phyloP scores from a whole-genome alignment of 1,140 invertebrate species.

The Tetramorium simillimum region DNA sequence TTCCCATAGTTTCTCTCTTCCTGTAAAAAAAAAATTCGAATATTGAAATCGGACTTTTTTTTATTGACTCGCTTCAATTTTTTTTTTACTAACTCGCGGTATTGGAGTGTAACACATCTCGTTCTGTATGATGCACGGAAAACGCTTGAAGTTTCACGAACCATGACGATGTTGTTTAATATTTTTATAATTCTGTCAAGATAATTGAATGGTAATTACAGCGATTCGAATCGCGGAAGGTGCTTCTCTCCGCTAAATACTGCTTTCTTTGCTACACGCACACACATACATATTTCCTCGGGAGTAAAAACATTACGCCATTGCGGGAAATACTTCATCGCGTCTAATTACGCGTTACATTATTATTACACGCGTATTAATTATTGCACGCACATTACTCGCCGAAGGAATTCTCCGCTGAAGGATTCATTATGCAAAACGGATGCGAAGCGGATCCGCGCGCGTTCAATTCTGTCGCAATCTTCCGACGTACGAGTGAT shows the following conservation, averaged over 20 bases:
- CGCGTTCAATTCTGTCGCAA: not conserved
- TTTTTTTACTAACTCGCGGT: not conserved
- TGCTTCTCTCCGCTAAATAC: constrained; percentile 16
- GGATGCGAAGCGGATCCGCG: constrained; percentile 13
- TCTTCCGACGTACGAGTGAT: not conserved
- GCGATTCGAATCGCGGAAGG: constrained; percentile 30
- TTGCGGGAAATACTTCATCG: constrained; percentile 27
- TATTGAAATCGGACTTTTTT: not conserved
- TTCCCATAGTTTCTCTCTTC: not conserved
- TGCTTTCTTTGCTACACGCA: not conserved
- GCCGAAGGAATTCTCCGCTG: not conserved
- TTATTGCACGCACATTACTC: constrained; percentile 2
- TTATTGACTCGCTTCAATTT: not conserved
- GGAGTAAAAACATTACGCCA: constrained; percentile 23
- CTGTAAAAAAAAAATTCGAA: not conserved
- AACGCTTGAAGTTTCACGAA: constrained; percentile 1
- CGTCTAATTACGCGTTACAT: constrained; percentile 41
- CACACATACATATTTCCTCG: not conserved
- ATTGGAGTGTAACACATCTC: not conserved
- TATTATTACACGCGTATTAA: constrained; percentile 44
- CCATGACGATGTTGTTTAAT: not conserved
- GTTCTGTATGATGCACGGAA: not conserved
- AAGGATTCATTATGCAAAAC: constrained; percentile 33
- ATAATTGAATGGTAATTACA: constrained; percentile 38
- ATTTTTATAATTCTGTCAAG: not conserved